Percentiles rank a stretch among this genome's conserved stretches.
Evolutionary conservation across 2,888 invertebrate genomes (phyloP).

Genomic region (Lithophane leautieri): DNA sequence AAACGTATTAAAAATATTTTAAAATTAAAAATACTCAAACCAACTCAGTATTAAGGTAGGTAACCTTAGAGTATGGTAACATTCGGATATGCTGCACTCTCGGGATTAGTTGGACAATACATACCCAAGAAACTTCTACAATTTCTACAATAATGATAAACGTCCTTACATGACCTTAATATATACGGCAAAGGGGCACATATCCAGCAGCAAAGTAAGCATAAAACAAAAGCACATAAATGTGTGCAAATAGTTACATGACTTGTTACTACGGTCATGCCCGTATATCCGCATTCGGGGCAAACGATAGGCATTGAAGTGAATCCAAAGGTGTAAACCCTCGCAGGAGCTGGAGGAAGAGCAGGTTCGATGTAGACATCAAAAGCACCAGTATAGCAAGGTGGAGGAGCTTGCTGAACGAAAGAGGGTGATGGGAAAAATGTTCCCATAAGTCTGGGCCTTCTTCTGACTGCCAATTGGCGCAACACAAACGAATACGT

Average conservation of each 20-base stretch:
- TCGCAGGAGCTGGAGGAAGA: slow-evolving; percentile 74
- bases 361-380: slow-evolving; percentile 84
- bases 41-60: background rate
- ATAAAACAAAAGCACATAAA: slow-evolving; percentile 82
- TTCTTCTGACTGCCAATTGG: slow-evolving; percentile 80
- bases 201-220: slow-evolving; percentile 86
- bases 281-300: slow-evolving; percentile 83
- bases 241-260: slow-evolving; percentile 86
- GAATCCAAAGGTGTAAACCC: slow-evolving; percentile 81
- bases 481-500: slow-evolving; percentile 86
- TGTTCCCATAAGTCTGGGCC: slow-evolving; percentile 85
- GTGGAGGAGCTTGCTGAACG: slow-evolving; percentile 84
- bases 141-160: slow-evolving; percentile 86
- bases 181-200: slow-evolving; percentile 86
- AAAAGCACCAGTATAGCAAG: slow-evolving; percentile 85
- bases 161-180: slow-evolving; percentile 86
- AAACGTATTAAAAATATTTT: slow-evolving; percentile 1
- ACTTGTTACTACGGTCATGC: slow-evolving; percentile 78
- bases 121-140: slow-evolving; percentile 84
- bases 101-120: slow-evolving; percentile 86
- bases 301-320: slow-evolving; percentile 81
- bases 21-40: slow-evolving; percentile 5
- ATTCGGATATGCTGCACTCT: slow-evolving; percentile 50
- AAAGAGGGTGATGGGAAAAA: slow-evolving; percentile 87
- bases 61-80: background rate